Percentiles rank a stretch among this genome's conserved stretches.
These are phyloP conservation scores for Rhamphomyia laevipes DNA, from an alignment of 2,888 invertebrate genomes.

Conservation along the genomic window DNA sequence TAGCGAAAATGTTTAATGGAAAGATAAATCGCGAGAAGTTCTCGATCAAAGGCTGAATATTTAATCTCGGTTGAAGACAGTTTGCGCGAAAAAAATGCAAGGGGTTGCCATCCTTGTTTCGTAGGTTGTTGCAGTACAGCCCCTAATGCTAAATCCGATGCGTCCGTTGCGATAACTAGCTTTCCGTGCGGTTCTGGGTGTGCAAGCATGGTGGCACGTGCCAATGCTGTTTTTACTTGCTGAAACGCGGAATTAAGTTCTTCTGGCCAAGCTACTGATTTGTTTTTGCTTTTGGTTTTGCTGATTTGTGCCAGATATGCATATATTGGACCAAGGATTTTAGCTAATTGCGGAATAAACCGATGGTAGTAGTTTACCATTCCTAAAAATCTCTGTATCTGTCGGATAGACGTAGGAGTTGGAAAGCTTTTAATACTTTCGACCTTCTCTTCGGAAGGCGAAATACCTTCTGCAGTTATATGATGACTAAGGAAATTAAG, in stretches of 20 bases:
- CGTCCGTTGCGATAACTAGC: background rate
- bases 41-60: slow-evolving; percentile 7
- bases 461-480: background rate
- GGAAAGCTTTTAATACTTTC: background rate
- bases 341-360: background rate
- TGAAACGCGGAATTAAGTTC: background rate
- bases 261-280: background rate
- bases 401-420: background rate
- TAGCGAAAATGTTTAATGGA: slow-evolving; percentile 4
- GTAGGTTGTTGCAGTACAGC: slow-evolving; percentile 1
- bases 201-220: background rate
- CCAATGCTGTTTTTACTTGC: background rate
- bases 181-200: background rate
- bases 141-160: background rate
- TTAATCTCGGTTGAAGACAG: background rate
- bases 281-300: background rate
- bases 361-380: background rate
- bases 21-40: slow-evolving; percentile 1
- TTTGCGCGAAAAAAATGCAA: slow-evolving; percentile 1
- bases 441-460: background rate
- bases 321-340: background rate
- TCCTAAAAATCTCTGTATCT: background rate
- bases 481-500: background rate
- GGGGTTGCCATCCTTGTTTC: background rate
- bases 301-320: background rate